These are phyloP conservation scores for Opisthograptis luteolata DNA, from an alignment of 2,888 invertebrate species.

Conservation along the genomic window DNA sequence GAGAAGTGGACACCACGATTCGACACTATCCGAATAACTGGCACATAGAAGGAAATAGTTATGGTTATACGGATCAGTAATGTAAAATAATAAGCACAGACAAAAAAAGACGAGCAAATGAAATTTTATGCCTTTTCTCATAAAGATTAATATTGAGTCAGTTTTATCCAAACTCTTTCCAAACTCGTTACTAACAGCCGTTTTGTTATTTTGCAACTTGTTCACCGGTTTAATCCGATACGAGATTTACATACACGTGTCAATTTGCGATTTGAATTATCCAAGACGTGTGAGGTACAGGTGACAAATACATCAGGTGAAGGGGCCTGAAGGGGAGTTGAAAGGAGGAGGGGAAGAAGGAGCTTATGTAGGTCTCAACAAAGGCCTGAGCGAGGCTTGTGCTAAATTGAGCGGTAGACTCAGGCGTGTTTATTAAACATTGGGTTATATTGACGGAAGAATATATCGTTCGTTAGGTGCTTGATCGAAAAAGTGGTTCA, in stretches of 20 bases:
- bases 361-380: constrained; percentile 22
- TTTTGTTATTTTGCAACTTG: too few relatives aligned
- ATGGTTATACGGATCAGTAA: too few relatives aligned
- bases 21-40: too few relatives aligned
- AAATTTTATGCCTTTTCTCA: too few relatives aligned
- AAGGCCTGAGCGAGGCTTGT: constrained; percentile 27
- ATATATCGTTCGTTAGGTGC: constrained; percentile 15
- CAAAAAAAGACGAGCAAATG: too few relatives aligned
- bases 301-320: constrained; percentile 38
- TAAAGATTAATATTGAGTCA: too few relatives aligned
- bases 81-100: too few relatives aligned
- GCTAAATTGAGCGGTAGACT: constrained; percentile 30
- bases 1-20: too few relatives aligned
- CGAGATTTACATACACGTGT: constrained; percentile 33
- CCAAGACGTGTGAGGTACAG: constrained; percentile 39
- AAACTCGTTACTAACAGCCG: too few relatives aligned
- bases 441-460: constrained; percentile 25
- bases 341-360: constrained; percentile 7
- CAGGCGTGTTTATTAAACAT: constrained; percentile 27
- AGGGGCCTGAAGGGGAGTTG: constrained; percentile 6
- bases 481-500: constrained; percentile 6
- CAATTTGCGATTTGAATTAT: constrained; percentile 42
- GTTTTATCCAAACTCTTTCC: too few relatives aligned
- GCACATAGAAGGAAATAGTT: too few relatives aligned
- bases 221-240: background rate